phyloP scores from a whole-genome alignment of 92 coral and sea anemone species.

The Zoanthus sociatus region DNA sequence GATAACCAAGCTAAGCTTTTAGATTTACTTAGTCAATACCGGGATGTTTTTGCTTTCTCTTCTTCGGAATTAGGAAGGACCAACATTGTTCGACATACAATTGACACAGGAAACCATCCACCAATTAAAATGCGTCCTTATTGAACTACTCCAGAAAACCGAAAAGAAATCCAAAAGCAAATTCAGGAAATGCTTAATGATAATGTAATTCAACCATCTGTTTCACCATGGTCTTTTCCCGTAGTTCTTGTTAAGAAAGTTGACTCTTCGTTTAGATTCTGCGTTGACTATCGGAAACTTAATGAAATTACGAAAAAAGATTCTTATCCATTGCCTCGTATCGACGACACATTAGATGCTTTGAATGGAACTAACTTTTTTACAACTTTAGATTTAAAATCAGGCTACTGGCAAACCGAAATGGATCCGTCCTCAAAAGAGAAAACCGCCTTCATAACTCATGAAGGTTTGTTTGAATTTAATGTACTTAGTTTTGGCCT shows the following conservation, averaged over 20 bases:
- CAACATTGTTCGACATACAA: constrained; percentile 52
- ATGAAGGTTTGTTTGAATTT: neutral
- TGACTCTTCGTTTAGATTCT: constrained; percentile 56
- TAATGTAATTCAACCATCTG: constrained; percentile 50
- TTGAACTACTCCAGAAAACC: constrained; percentile 59
- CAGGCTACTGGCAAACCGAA: constrained; percentile 6
- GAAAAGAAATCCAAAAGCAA: constrained; percentile 53
- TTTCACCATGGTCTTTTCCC: constrained; percentile 67
- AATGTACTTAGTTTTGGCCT: neutral
- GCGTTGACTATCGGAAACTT: constrained; percentile 57
- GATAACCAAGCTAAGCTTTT: neutral
- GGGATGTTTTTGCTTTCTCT: constrained; percentile 55
- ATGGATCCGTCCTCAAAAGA: neutral
- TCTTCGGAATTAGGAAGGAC: constrained; percentile 69
- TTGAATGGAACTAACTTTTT: constrained; percentile 35
- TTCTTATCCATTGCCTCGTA: constrained; percentile 56
- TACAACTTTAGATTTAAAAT: constrained; percentile 13
- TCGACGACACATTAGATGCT: constrained; percentile 51
- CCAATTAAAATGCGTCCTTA: constrained; percentile 66
- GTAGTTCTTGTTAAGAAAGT: constrained; percentile 65
- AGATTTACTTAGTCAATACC: neutral
- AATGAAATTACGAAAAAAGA: constrained; percentile 59
- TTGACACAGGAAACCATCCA: constrained; percentile 43
- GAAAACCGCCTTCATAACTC: neutral
- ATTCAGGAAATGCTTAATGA: constrained; percentile 61